Percentiles rank a stretch among this genome's conserved stretches.
These are phyloP conservation scores for Grammomys surdaster DNA, from an alignment of 2,113 vertebrate species.

Conservation along the genomic window DNA sequence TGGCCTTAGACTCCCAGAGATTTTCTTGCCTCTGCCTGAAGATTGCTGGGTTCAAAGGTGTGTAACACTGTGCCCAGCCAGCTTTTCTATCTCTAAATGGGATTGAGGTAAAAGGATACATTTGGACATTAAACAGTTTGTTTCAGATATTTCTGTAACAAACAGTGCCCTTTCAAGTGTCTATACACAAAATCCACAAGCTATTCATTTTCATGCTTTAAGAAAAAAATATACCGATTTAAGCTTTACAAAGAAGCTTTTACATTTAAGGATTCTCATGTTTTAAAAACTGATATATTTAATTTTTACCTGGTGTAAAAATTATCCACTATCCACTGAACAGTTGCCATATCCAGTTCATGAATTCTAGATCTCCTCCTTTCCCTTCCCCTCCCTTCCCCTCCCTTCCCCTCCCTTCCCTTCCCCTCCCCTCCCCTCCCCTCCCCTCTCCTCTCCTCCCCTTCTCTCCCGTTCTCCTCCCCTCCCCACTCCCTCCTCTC, in stretches of 20 bases:
- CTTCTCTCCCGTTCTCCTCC: too few relatives aligned
- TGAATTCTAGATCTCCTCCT: not conserved
- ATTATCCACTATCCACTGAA: not conserved
- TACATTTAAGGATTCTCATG: not conserved
- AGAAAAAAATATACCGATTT: not conserved
- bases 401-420: accelerated
- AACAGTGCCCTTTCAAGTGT: constrained; percentile 14
- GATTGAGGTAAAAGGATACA: constrained; percentile 28
- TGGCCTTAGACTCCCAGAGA: not conserved
- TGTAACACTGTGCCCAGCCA: not conserved
- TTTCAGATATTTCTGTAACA: not conserved
- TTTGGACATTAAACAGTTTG: constrained; percentile 12
- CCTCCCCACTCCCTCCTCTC: too few relatives aligned
- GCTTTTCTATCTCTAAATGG: not conserved
- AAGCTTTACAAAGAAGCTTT: not conserved
- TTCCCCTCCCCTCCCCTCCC: accelerated
- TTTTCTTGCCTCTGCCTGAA: not conserved
- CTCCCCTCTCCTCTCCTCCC: accelerated
- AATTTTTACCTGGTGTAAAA: not conserved
- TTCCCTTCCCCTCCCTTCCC: not conserved
- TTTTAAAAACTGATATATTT: constrained; percentile 18
- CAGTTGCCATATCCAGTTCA: not conserved
- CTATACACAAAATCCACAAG: not conserved
- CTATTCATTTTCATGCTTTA: constrained; percentile 37
- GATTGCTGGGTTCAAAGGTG: not conserved